Base-by-base conservation (phyloP, 2,888 invertebrate genomes). In the Drosophila nr. fundita region DNA sequence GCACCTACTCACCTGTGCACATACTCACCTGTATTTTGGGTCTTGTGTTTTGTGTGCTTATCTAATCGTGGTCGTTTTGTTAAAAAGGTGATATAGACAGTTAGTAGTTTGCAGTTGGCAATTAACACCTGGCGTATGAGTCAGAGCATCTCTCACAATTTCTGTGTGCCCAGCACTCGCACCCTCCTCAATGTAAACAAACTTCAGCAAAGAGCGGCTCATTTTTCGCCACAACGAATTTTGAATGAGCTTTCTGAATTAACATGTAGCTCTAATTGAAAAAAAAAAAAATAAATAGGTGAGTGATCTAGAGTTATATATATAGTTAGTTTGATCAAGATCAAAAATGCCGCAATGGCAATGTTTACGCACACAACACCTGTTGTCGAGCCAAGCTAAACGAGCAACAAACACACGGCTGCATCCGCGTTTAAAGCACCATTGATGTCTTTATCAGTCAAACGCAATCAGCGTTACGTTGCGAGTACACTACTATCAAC, bases 101-200 rank as follows among this genome's bases (percentile, higher is more conserved):
- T 38, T 55, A 27, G 15, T 76, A 60, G 67, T 69, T 77, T 76
- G 78, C 89, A 55, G 55, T 38, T 38, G 29, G 29, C 76, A 57
- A 64, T 70, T 78, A 78, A 77, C 89, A 90, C 90, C 89, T 90
- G 90, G 78, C 57, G 69, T 32, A 70, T 87, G 85, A 83, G 68
- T 82, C 84, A 84, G 74, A 72, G 61, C 58, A 68, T 68, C 77
- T 50, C 38, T 48, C 38, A 45, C 40, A 36, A 48, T 76, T 87
- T 87, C 87, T 87, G 89, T 68, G 65, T 72, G 76, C 89, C 87
- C 78, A 85, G 85, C 78, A 83, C 29, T 64, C 42, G 48, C 52
- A 52, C 73, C 60, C 68, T 67, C 27, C 57, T 67, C 64, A 85
- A 87, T 87, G 89, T 89, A 89, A 89, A 89, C 87, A 87, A 73